Percentiles rank a stretch among this genome's conserved stretches.
These are phyloP conservation scores for Trichogramma pretiosum DNA, from an alignment of 1,140 invertebrate species.

Conservation along the genomic window DNA sequence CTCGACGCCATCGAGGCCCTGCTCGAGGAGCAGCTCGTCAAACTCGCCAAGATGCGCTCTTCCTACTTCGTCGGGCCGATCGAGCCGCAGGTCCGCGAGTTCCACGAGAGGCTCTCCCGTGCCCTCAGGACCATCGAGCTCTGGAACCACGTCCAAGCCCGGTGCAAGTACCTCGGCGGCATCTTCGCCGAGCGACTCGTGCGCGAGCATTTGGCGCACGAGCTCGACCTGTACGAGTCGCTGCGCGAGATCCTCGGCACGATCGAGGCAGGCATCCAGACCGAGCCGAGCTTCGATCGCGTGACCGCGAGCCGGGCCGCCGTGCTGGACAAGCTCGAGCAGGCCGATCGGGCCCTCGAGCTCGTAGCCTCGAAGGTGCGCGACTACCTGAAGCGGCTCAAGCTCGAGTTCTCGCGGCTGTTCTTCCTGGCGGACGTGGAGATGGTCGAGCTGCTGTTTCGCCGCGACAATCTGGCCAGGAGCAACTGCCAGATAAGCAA, in stretches of 20 bases:
- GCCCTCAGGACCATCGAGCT: slow-evolving; percentile 52
- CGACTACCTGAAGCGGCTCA: slow-evolving; percentile 64
- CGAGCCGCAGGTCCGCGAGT: slow-evolving; percentile 47
- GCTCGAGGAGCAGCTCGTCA: slow-evolving; percentile 58
- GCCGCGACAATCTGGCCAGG: slow-evolving; percentile 43
- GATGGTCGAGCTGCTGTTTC: slow-evolving; percentile 66
- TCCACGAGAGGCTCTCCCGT: slow-evolving; percentile 48
- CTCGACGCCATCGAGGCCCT: slow-evolving; percentile 56
- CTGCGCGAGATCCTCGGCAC: slow-evolving; percentile 18
- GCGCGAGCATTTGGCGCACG: slow-evolving; percentile 54
- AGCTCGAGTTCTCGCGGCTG: slow-evolving; percentile 70
- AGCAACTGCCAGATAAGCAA: slow-evolving; percentile 49
- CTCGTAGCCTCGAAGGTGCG: slow-evolving; percentile 50
- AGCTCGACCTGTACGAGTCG: slow-evolving; percentile 42
- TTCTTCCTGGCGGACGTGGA: slow-evolving; percentile 86
- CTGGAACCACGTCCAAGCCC: slow-evolving; percentile 51
- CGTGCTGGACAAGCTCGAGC: slow-evolving; percentile 47
- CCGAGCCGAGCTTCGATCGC: slow-evolving; percentile 47
- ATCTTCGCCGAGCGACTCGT: slow-evolving; percentile 60
- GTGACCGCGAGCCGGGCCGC: slow-evolving; percentile 43
- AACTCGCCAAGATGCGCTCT: slow-evolving; percentile 58
- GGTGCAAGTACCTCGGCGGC: slow-evolving; percentile 52
- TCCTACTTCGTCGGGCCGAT: slow-evolving; percentile 62
- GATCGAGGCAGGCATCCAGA: slow-evolving; percentile 39
- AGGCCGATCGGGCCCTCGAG: slow-evolving; percentile 47